Evolutionary conservation across 2,888 invertebrate species (phyloP).

Genomic region (Teleiodes luculella): DNA sequence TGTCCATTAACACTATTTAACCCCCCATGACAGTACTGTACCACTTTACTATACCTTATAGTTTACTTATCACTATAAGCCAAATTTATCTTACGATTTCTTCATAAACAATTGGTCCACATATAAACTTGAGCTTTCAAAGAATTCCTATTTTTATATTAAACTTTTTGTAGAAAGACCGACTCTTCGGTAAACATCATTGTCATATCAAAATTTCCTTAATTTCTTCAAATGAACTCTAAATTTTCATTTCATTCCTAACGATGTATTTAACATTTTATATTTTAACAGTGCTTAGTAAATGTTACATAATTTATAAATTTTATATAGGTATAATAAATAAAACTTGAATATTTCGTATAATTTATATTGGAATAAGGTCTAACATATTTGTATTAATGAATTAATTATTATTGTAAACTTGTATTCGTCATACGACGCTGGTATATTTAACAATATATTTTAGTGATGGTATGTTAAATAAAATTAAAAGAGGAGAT

Average conservation of each 20-base stretch:
- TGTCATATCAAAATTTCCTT: constrained; percentile 61
- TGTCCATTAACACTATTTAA: not conserved
- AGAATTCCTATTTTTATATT: constrained; percentile 73
- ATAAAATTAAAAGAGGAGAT: constrained; percentile 36
- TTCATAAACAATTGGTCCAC: constrained; percentile 59
- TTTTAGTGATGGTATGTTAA: constrained; percentile 40
- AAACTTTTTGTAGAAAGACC: constrained; percentile 64
- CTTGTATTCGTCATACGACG: constrained; percentile 68
- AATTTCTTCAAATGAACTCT: constrained; percentile 39
- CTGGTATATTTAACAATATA: constrained; percentile 56
- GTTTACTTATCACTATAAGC: constrained; percentile 17
- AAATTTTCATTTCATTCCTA: constrained; percentile 47
- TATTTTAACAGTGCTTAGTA: constrained; percentile 36
- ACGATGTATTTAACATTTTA: constrained; percentile 41
- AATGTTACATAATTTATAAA: constrained; percentile 50
- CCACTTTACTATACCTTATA: constrained; percentile 6
- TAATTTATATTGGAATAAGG: constrained; percentile 66
- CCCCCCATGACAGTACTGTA: constrained; percentile 6
- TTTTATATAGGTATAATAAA: constrained; percentile 32
- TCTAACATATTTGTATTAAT: constrained; percentile 53
- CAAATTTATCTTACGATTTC: constrained; percentile 31
- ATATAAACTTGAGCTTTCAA: constrained; percentile 69
- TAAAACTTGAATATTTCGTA: constrained; percentile 59
- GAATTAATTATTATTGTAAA: constrained; percentile 46
- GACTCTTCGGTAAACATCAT: constrained; percentile 41